Evolutionary conservation across 2,797 vertebrate genomes (phyloP), one percentile per base, ranked within the genome.

Genomic region (Euthynnus affinis): DNA sequence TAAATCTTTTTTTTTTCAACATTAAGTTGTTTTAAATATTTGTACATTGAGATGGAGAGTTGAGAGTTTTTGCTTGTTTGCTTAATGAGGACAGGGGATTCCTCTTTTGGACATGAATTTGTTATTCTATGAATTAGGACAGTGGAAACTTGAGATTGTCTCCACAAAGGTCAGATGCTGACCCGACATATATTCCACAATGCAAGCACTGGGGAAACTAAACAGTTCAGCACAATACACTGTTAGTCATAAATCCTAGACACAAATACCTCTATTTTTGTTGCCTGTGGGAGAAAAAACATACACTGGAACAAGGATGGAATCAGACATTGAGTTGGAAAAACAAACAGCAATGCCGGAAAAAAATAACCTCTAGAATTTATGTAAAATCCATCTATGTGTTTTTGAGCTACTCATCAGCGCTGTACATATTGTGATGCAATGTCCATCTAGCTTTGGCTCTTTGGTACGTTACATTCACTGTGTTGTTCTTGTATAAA

Each of bases 131-230:
- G 22, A 88, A 83, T 84, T 60, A 71, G 85, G 51, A 59, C 58
- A 64, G 40, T 53, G 72, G 82, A 89, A 90, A 91, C 78, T 61
- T 83, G 83, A 87, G 82, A 81, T 84, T 57, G 76, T 72, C 74
- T 80, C 68, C 64, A 64, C 57, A 75, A 61, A 83, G 87, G 85
- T 90, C 83, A 90, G 52, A 80, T 74, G 66, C 61, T 84, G 78
- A 85, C 77, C 73, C 84, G 64, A 80, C 69, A 68, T 83, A 80
- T 82, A 84, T 88, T 78, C 32, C 58, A 75, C 76, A 80, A 67
- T 71, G 48, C 27, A 78, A 70, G 51, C 60, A 71, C 7, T 37
- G 37, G 32, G 52, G 70, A 69, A 76, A 78, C 74, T 60, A 51
- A 79, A 85, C 37, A 52, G 51, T 62, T n/a, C 23, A 56, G 60